These are phyloP conservation scores for Rhagium mordax DNA, from an alignment of 2,888 invertebrate species.

Conservation along the genomic window DNA sequence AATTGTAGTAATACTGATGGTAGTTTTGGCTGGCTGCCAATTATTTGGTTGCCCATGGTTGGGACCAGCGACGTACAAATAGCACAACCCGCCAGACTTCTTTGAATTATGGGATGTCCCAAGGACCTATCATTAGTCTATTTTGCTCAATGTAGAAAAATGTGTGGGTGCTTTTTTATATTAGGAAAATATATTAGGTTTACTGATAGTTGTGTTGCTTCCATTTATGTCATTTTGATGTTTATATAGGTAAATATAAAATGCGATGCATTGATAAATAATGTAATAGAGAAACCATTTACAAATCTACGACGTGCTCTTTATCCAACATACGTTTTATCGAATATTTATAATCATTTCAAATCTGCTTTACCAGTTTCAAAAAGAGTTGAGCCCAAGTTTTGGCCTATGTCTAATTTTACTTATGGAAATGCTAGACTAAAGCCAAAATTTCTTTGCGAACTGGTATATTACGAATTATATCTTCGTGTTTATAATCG, in stretches of 20 bases:
- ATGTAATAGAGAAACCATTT: background rate
- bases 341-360: background rate
- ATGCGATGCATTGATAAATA: background rate
- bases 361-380: background rate
- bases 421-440: background rate
- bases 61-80: conserved; percentile 77
- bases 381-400: background rate
- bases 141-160: conserved; percentile 40
- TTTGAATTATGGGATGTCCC: conserved; percentile 67
- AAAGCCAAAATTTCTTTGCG: conserved; percentile 5
- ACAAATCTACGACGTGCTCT: background rate
- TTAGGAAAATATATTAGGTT: conserved; percentile 4
- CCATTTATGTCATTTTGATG: conserved; percentile 25
- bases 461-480: background rate
- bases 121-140: conserved; percentile 62
- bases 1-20: conserved; percentile 73
- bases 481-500: too few species aligned
- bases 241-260: background rate
- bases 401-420: background rate
- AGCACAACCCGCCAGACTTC: conserved; percentile 70
- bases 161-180: conserved; percentile 31
- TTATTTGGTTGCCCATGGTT: conserved; percentile 82
- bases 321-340: background rate
- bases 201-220: conserved; percentile 38
- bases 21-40: conserved; percentile 79